phyloP scores from a whole-genome alignment of 2,113 vertebrate genomes.

The Cyprichromis sp. region DNA sequence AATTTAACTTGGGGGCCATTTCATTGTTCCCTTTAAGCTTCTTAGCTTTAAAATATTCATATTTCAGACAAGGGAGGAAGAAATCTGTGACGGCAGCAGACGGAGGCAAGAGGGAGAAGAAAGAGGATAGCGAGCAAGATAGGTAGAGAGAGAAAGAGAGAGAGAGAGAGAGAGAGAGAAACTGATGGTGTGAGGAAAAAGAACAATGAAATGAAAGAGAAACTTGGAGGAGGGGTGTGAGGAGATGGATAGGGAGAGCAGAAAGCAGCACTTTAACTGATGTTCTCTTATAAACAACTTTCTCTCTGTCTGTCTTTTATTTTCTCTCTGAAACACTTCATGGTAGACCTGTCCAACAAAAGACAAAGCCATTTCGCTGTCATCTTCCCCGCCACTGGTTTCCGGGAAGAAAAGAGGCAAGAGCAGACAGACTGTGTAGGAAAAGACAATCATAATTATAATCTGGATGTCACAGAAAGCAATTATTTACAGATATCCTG shows the following conservation, averaged over 20 bases:
- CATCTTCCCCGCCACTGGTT: slow-evolving; percentile 5
- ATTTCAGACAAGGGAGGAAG: slow-evolving; percentile 58
- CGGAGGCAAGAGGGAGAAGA: slow-evolving; percentile 29
- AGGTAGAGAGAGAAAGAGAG: background rate
- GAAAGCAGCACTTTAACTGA: slow-evolving; percentile 41
- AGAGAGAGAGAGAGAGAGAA: background rate
- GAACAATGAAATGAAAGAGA: slow-evolving; percentile 37
- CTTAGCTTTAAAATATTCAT: slow-evolving; percentile 79
- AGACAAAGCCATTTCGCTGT: slow-evolving; percentile 29
- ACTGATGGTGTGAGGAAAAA: slow-evolving; percentile 37
- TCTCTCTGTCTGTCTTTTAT: slow-evolving; percentile 20
- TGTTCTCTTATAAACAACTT: slow-evolving; percentile 47
- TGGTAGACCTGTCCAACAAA: slow-evolving; percentile 18
- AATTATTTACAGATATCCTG: slow-evolving; percentile 28
- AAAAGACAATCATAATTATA: slow-evolving; percentile 41
- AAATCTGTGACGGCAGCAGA: slow-evolving; percentile 57
- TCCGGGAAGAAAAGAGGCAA: background rate
- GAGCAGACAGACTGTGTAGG: slow-evolving; percentile 10
- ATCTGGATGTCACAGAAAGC: slow-evolving; percentile 34
- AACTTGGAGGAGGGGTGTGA: background rate
- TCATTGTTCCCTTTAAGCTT: slow-evolving; percentile 76
- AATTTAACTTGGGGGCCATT: slow-evolving; percentile 72
- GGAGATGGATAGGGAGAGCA: slow-evolving; percentile 12
- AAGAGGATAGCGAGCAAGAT: slow-evolving; percentile 8
- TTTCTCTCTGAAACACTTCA: slow-evolving; percentile 20